phyloP scores from a whole-genome alignment of 1,140 invertebrate genomes.

The Camponotus pennsylvanicus region DNA sequence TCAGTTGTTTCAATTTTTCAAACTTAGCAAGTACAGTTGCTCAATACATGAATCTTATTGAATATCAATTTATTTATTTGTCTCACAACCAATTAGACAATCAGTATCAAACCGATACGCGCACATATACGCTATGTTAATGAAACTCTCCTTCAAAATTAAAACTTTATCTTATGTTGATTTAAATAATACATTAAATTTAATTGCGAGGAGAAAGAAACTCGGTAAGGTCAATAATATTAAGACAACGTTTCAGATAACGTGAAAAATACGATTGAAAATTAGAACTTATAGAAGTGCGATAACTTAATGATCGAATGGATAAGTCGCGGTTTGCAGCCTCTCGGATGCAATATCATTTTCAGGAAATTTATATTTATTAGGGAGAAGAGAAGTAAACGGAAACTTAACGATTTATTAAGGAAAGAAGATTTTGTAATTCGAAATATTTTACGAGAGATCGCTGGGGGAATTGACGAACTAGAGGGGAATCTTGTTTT shows the following conservation, averaged over 20 bases:
- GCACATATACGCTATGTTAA: background rate
- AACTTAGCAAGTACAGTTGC: too few species aligned
- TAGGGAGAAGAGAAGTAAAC: background rate
- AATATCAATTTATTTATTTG: background rate
- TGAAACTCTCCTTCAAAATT: background rate
- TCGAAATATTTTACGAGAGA: background rate
- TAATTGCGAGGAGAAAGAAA: background rate
- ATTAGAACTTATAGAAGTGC: background rate
- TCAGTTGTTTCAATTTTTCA: too few species aligned
- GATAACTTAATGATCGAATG: background rate
- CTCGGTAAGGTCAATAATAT: background rate
- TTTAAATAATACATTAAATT: background rate
- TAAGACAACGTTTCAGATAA: background rate
- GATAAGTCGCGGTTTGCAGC: background rate
- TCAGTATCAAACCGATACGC: background rate
- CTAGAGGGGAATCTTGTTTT: constrained; percentile 15
- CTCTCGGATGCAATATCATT: background rate
- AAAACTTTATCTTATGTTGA: background rate
- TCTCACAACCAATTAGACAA: background rate
- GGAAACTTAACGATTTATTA: background rate
- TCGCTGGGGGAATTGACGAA: constrained; percentile 27
- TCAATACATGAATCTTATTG: background rate
- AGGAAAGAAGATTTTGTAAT: background rate
- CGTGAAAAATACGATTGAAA: background rate
- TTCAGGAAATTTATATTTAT: constrained; percentile 11